Base-by-base conservation (phyloP, 1,140 invertebrate species). In the Drosophila watanabei region DNA sequence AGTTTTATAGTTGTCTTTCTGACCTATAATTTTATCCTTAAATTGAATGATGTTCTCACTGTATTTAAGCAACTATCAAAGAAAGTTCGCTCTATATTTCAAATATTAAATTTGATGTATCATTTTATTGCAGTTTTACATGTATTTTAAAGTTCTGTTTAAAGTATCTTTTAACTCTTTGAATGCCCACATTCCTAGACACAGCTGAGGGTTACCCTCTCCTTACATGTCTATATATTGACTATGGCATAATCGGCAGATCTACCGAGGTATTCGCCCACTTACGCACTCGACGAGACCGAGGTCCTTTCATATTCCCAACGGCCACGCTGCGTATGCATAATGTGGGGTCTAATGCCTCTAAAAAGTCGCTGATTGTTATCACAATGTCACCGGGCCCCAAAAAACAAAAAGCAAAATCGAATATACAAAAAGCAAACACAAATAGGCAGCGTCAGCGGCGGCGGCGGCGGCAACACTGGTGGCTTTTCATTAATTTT, bases 401-500 rank as follows among this genome's bases (percentile, higher is more conserved):
- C 35, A 72, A 48, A 72, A 48, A 84, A 76, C 59, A 73, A 77
- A 79, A 73, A 75, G 81, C 57, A 49, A 45, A 71, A 80, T 79
- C 80, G 82, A 81, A 81, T 78, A 63, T 80, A 82, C 73, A 81
- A 75, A 87, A 70, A 69, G 80, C 70, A 73, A 66, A 60, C 54
- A 75, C 65, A 79, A 79, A 72, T 72, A 58, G 64, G 72, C 57
- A 62, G 48, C 45, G 59, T 77, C 81, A 51, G 45, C 46, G 33
- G 52, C 46, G 52, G 33, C 46, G 52, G 33, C 33, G 45, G 45
- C 45, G 63, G 58, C 62, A 24, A 24, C 24, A 37, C 35, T 62
- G 81, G 52, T 79, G 78, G 78, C 73, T 89, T 89, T 88, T 88
- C 84, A 89, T 88, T 89, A 88, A 89, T 89, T 89, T 88, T 84